Conservation (phyloP, 2,888 invertebrate genomes). For the Zootermopsis nevadensis region DNA sequence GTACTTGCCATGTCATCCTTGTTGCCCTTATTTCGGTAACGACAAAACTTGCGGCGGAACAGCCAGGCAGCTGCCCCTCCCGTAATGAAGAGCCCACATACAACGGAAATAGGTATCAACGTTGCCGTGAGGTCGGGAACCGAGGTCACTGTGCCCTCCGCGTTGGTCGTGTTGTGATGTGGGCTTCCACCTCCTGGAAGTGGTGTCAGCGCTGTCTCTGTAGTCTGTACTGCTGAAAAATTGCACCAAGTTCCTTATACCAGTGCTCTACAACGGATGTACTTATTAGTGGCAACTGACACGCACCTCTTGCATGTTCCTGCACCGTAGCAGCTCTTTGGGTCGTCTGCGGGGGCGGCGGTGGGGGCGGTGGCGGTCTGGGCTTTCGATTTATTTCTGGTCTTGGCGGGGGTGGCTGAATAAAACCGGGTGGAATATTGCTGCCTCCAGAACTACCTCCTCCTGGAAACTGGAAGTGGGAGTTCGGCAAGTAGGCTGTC, state of each 20-base stretch:
- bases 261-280: neutral
- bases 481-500: slow-evolving; percentile 23
- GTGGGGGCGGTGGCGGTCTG: slow-evolving; percentile 32
- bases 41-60: slow-evolving; percentile 77
- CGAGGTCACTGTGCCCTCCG: slow-evolving; percentile 17
- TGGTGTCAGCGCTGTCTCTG: neutral
- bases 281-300: neutral
- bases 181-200: neutral
- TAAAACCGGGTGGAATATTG: neutral
- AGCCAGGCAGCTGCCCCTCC: slow-evolving; percentile 76
- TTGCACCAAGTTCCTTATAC: neutral
- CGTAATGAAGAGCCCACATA: slow-evolving; percentile 76
- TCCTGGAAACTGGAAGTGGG: slow-evolving; percentile 18
- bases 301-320: neutral
- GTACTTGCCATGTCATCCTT: slow-evolving; percentile 80
- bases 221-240: slow-evolving; percentile 12
- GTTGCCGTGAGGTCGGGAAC: slow-evolving; percentile 65
- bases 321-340: slow-evolving; percentile 52
- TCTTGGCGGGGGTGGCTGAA: neutral
- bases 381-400: slow-evolving; percentile 22
- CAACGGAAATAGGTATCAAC: slow-evolving; percentile 77
- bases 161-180: slow-evolving; percentile 7
- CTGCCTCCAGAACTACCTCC: neutral
- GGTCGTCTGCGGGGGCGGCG: slow-evolving; percentile 58
- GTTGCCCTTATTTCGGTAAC: slow-evolving; percentile 72